These are phyloP conservation scores for Plagodis dolabraria DNA, from an alignment of 2,888 invertebrate species.

Conservation along the genomic window DNA sequence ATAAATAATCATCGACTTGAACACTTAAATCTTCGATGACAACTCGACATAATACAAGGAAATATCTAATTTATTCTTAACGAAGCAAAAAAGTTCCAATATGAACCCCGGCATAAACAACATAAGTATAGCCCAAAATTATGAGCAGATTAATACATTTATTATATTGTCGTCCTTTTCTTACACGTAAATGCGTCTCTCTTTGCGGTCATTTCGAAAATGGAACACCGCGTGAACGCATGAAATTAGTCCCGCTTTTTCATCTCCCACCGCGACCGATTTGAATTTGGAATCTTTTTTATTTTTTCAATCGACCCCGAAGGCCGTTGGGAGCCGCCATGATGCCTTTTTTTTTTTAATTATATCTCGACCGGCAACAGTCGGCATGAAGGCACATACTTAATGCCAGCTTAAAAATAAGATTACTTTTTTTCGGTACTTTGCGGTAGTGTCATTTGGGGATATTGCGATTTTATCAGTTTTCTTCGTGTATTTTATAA, in stretches of 20 bases:
- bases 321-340: conserved; percentile 73
- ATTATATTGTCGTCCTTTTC: conserved; percentile 56
- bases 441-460: conserved; percentile 33
- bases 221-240: conserved; percentile 75
- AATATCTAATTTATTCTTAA: conserved; percentile 21
- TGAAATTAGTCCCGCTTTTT: conserved; percentile 81
- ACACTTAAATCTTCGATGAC: conserved; percentile 29
- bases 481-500: conserved; percentile 25
- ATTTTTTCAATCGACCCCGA: conserved; percentile 49
- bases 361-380: conserved; percentile 43
- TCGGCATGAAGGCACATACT: conserved; percentile 32
- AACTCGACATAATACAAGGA: conserved; percentile 22
- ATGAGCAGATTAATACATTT: conserved; percentile 81
- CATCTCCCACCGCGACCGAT: conserved; percentile 72
- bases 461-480: conserved; percentile 35
- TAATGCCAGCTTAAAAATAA: conserved; percentile 29
- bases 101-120: conserved; percentile 59
- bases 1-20: conserved; percentile 12
- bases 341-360: conserved; percentile 70
- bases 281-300: conserved; percentile 65
- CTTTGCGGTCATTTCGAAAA: conserved; percentile 69
- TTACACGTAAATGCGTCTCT: conserved; percentile 43
- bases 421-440: conserved; percentile 13
- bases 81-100: conserved; percentile 17
- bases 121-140: conserved; percentile 70